These are phyloP conservation scores for Leucosticte australis DNA, from an alignment of 2,113 vertebrate genomes.

Conservation along the genomic window DNA sequence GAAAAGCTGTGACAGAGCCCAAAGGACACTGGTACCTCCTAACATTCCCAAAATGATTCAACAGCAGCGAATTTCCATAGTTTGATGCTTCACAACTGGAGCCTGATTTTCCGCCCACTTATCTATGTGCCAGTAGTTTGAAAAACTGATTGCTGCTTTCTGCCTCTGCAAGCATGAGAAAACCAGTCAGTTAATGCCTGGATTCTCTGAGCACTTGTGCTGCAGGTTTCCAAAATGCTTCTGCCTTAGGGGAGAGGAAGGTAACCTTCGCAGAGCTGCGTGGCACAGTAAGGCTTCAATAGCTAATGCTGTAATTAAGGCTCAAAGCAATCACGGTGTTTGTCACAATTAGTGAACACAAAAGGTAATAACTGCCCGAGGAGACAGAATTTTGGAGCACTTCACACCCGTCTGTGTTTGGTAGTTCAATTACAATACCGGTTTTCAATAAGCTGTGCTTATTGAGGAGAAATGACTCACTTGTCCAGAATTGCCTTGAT, in stretches of 20 bases:
- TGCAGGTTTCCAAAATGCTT: background rate
- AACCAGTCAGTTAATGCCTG: background rate
- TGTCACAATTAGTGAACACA: background rate
- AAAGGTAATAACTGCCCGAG: background rate
- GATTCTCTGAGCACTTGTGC: background rate
- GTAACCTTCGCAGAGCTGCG: fast-evolving
- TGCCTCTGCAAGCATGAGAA: background rate
- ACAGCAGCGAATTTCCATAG: background rate
- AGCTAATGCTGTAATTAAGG: background rate
- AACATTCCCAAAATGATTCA: background rate
- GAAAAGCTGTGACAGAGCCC: background rate
- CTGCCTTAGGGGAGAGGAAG: background rate
- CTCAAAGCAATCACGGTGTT: background rate
- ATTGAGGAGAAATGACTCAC: slow-evolving; percentile 4
- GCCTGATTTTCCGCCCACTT: background rate
- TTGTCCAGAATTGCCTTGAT: slow-evolving; percentile 63
- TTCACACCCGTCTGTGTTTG: fast-evolving
- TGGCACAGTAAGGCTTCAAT: background rate
- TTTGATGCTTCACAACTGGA: background rate
- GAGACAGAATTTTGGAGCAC: background rate
- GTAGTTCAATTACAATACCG: background rate
- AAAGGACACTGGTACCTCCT: fast-evolving
- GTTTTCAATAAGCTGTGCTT: background rate
- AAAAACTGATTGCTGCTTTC: background rate
- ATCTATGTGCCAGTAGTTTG: background rate